Base-by-base conservation (phyloP, 2,797 vertebrate species). In the Zenarchopterus dispar region DNA sequence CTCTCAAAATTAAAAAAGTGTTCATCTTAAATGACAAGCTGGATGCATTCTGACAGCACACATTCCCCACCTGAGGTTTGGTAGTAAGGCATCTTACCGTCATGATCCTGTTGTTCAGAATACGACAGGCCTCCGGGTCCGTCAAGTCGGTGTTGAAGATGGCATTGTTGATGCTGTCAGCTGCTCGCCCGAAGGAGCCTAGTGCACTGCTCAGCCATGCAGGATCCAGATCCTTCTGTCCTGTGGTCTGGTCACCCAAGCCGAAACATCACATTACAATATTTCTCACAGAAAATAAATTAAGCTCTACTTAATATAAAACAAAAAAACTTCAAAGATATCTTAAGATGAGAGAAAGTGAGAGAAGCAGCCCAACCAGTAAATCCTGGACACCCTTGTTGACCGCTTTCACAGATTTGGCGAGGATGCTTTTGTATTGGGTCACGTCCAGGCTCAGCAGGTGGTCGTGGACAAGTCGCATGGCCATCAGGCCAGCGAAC, bases 41-140 rank as follows among this genome's bases (percentile, higher is more conserved):
- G 28, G 28, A 28, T 8, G 7, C 28, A 28, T 28, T 28, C 24
- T 24, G 24, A 24, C 24, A 24, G 5, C 24, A 24, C 24, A 24
- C 24, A 24, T 24, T 24, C 5, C 24, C 24, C 24, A 24, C 5
- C 24, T 24, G 4, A 28, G 28, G 28, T 26, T 2, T 13, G 11
- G 33, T 2, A 1, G 9, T 2, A n/a, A 31, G 11, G 17, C 6
- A 23, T 36, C 48, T 67, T 41, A 99, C 97, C 87, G 66, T 94
- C 96, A 98, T 98, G 70, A 98, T 86, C 47, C 94, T 94, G 80
- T 97, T 92, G 53, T 99, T 99, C 82, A 98, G 82, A 50, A 86
- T 76, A 9, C 94, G 94, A 81, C 94, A 94, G 54, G 93, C 77
- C 19, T 93, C 84, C 10, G 8, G 56, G 67, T 96, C 88, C 0